A percentile compares a stretch with the other conserved stretches of the same genome.
These are phyloP conservation scores for Tenthredo mesomela DNA, from an alignment of 2,888 invertebrate genomes.

Conservation along the genomic window DNA sequence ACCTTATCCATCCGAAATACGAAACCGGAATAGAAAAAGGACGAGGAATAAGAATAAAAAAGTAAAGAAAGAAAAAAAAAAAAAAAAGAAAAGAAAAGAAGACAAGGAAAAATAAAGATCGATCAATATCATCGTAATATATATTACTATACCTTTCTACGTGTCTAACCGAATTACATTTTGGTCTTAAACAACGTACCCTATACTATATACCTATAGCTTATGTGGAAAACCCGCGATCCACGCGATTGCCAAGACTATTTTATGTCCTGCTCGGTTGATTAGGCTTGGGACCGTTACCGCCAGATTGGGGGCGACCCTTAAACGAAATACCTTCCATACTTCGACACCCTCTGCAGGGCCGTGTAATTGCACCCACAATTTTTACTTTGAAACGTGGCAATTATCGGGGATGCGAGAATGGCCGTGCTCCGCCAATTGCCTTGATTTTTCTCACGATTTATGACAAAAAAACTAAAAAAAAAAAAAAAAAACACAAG, in stretches of 20 bases:
- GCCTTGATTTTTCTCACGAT: not conserved
- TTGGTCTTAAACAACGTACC: not conserved
- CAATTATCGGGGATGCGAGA: not conserved
- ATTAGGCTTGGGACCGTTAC: conserved; percentile 37
- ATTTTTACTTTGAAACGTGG: conserved; percentile 15
- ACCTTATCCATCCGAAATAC: not conserved
- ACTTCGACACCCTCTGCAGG: conserved; percentile 6
- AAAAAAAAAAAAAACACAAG: no score
- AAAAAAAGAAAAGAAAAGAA: not conserved
- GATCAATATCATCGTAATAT: not conserved
- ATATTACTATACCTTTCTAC: not conserved
- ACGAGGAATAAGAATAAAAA: not conserved
- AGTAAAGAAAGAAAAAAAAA: not conserved
- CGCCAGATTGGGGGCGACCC: conserved; percentile 36
- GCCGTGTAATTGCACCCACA: conserved; percentile 5
- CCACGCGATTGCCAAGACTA: conserved; percentile 17
- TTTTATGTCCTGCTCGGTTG: conserved; percentile 31
- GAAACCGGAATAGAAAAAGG: not conserved
- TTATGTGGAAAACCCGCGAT: not conserved
- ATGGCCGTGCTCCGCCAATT: not conserved
- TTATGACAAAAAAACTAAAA: not conserved
- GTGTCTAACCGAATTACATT: not conserved
- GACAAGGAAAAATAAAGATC: not conserved
- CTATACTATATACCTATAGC: not conserved
- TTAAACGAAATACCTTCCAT: conserved; percentile 26